Evolutionary conservation across 2,113 vertebrate genomes (phyloP), one percentile per base, ranked within the genome.

Genomic region (Ciconia maguari): DNA sequence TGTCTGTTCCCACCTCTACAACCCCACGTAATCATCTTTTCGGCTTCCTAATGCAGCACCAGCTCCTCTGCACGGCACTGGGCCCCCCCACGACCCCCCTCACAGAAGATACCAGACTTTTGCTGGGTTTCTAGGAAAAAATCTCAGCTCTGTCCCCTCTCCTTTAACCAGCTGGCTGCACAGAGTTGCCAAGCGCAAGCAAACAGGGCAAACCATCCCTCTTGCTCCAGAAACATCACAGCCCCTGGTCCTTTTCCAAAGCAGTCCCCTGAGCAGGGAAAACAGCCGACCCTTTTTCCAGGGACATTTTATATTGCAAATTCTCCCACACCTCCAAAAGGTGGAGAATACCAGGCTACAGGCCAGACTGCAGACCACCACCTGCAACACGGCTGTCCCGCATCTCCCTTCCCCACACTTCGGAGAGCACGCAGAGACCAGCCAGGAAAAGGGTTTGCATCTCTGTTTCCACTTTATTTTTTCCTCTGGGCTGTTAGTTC

Each of bases 281-380:
- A 62, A 18, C 13, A 76, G 3, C 38, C 30, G 16, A 44, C 7
- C 16, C 16, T 26, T 34, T 61, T n/a, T 9, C 36, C 34, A 16
- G 25, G 25, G 8, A 7, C 38, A 16, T 8, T 58, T 51, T 12
- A 2, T 4, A 8, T 2, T 6, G 1, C n/a, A 4, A 44, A 2
- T 11, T 36, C 64, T 68, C 90, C 58, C 58, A 8, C 42, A 27
- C 1, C 32, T 34, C 51, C 29, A 24, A 82, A 20, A 85, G 27
- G 17, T 27, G 64, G 36, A 30, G 57, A 19, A 11, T 1, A 24
- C 12, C 69, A n/a, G 16, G 27, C 20, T 16, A 2, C 11, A 32
- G 24, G 27, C 46, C 81, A 51, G 32, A 7, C 0, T 3, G 15
- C 60, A n/a, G 32, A 52, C 36, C 32, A 10, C 13, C 48, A 10